Evolutionary conservation across 2,888 invertebrate species (phyloP).

Genomic region (Lutraria lutraria): DNA sequence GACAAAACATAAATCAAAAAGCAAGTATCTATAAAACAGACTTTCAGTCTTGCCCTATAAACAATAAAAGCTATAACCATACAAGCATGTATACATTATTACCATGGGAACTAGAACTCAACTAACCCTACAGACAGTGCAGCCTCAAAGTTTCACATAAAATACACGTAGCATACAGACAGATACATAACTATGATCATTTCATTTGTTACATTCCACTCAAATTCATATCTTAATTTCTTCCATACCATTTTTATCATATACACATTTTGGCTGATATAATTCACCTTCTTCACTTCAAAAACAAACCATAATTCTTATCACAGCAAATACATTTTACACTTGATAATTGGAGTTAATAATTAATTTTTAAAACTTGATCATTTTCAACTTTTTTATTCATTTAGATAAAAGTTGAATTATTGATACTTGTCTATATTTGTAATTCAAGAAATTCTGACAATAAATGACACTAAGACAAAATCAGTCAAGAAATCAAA

Average conservation of each 20-base stretch:
- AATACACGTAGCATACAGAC: neutral
- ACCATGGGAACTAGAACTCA: neutral
- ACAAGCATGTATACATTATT: neutral
- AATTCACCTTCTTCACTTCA: neutral
- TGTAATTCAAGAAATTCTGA: no score
- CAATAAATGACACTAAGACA: no score
- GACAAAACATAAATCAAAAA: neutral
- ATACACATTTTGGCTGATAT: neutral
- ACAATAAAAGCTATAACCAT: neutral
- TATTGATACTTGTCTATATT: no score
- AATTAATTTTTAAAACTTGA: no score
- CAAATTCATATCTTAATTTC: neutral
- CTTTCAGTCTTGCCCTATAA: neutral
- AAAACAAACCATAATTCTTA: conserved; percentile 10
- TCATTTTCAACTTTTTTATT: no score
- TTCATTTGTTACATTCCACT: neutral
- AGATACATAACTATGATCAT: neutral
- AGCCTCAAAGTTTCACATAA: neutral
- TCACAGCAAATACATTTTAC: conserved; percentile 9
- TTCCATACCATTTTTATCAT: neutral
- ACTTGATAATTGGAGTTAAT: neutral
- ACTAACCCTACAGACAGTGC: conserved; percentile 5
- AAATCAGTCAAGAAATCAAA: neutral
- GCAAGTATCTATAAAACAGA: neutral
- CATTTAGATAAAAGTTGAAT: no score